A percentile compares a stretch with the other conserved stretches of the same genome.
Conservation (phyloP, 1,140 invertebrate genomes). For the Hermetia illucens region DNA sequence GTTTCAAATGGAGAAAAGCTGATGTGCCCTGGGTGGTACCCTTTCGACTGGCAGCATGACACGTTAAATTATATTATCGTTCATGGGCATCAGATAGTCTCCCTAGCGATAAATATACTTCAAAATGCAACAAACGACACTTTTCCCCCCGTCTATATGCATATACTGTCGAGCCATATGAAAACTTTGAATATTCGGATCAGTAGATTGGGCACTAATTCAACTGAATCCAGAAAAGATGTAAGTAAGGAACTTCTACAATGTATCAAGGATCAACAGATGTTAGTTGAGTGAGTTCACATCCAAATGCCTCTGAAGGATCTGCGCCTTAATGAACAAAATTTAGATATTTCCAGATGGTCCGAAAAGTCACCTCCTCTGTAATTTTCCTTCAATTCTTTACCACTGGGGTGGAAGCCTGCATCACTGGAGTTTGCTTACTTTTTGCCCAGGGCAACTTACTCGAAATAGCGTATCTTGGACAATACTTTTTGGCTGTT, state of each 20-base stretch:
- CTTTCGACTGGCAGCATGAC: constrained; percentile 14
- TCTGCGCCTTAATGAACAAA: not conserved
- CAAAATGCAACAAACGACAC: constrained; percentile 23
- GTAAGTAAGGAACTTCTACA: constrained; percentile 7
- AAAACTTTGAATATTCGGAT: constrained; percentile 17
- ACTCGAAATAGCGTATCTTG: constrained; percentile 15
- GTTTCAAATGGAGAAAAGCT: constrained; percentile 10
- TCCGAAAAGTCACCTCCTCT: constrained; percentile 16
- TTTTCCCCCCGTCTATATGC: constrained; percentile 21
- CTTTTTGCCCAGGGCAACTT: constrained; percentile 14
- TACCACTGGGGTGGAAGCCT: constrained; percentile 19
- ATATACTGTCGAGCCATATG: constrained; percentile 20
- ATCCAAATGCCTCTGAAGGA: not conserved
- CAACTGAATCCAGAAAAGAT: not conserved
- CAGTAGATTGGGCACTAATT: constrained; percentile 11
- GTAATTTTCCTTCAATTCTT: constrained; percentile 20
- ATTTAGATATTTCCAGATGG: constrained; percentile 6
- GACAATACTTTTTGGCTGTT: constrained; percentile 17
- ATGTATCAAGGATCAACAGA: constrained; percentile 15
- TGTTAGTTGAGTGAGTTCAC: constrained; percentile 9
- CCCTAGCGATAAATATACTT: constrained; percentile 15
- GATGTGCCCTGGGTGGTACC: constrained; percentile 22
- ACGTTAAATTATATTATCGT: constrained; percentile 8
- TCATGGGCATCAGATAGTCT: constrained; percentile 16
- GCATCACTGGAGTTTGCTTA: constrained; percentile 20